phyloP scores from a whole-genome alignment of 1,140 invertebrate species.

The Solen grandis region DNA sequence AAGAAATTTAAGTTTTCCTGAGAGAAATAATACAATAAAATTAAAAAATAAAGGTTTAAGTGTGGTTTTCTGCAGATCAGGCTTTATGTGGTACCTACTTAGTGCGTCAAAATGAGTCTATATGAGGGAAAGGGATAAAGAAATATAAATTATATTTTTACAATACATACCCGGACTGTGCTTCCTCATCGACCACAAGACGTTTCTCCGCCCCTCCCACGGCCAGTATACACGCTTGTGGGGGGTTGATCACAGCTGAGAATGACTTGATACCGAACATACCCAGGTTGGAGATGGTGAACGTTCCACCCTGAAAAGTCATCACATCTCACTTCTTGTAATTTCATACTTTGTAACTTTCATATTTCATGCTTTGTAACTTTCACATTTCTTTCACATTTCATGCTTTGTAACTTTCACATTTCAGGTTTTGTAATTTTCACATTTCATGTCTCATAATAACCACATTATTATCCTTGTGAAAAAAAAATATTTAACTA shows the following conservation, averaged over 20 bases:
- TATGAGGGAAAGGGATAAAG: too few relatives aligned
- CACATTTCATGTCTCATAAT: too few relatives aligned
- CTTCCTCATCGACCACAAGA: constrained; percentile 80
- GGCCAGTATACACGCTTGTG: constrained; percentile 81
- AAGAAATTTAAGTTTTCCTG: too few relatives aligned
- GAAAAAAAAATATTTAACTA: too few relatives aligned
- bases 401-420: not conserved
- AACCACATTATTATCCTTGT: too few relatives aligned
- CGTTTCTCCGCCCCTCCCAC: constrained; percentile 84
- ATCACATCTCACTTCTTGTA: constrained; percentile 4
- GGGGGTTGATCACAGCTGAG: constrained; percentile 87
- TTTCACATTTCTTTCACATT: not conserved
- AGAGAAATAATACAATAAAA: too few relatives aligned
- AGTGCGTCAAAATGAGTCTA: too few relatives aligned
- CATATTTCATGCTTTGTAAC: not conserved
- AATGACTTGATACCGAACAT: constrained; percentile 95
- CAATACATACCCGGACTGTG: constrained; percentile 81
- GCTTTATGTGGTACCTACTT: too few relatives aligned
- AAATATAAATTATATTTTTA: too few relatives aligned
- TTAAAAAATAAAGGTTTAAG: too few relatives aligned
- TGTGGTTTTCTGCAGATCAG: too few relatives aligned
- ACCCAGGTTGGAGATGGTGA: constrained; percentile 96
- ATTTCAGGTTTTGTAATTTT: too few relatives aligned
- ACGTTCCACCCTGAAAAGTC: constrained; percentile 86
- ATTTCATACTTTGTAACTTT: not conserved